Base-by-base conservation (phyloP, 2,113 vertebrate genomes). In the Nipponia nippon region DNA sequence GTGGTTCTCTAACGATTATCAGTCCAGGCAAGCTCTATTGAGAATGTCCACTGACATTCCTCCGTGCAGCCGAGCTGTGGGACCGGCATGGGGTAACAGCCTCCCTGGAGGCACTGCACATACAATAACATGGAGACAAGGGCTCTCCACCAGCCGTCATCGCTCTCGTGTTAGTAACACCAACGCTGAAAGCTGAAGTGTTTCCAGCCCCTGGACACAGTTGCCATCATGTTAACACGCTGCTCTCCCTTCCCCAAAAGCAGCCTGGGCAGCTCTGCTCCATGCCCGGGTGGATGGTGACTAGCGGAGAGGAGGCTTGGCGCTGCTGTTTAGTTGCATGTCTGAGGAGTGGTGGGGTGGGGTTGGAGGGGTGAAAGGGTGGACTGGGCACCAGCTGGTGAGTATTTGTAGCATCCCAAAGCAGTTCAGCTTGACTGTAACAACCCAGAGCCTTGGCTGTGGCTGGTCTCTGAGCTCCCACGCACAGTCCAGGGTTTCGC, bases 201-300 rank as follows among this genome's bases (percentile, higher is more conserved):
- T 75, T 87, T 76, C 65, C 52, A 53, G 61, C 7, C 56, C 26
- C 27, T 42, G 55, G 25, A n/a, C 38, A 32, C 8, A 11, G 40
- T 3, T 81, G 27, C 55, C 27, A 46, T 42, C 62, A 13, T 0
- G 0, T 52, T 62, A 80, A 55, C 36, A 61, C 14, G 5, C 10
- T 46, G 40, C 18, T 58, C 25, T 71, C 11, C 32, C 34, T 56
- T 27, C 72, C 72, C 21, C 27, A 46, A 30, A 44, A 40, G 53
- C 58, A 65, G 22, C 79, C 32, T 6, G 4, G n/a, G 38, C 49
- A 76, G 72, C 76, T 73, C 49, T 53, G 56, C 52, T 46, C 42
- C 11, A 1, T 32, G 49, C 46, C 38, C 53, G 20, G 40, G 38
- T 18, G 20, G 34, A 22, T n/a, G 62, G 46, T 25, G 32, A 16